Base-by-base conservation (phyloP, 2,888 invertebrate genomes). In the Deilephila porcellus region DNA sequence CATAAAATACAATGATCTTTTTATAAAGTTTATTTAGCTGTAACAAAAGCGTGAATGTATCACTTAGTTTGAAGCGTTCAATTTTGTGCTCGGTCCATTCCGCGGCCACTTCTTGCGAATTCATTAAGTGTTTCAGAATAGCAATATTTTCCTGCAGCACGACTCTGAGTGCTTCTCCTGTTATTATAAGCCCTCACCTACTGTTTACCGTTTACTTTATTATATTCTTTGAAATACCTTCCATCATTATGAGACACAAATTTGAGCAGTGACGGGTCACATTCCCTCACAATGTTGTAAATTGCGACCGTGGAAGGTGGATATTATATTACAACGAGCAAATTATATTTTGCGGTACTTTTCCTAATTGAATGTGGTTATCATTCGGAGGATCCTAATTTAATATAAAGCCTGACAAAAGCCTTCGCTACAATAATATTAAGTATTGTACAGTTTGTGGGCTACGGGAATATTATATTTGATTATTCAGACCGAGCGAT, bases 341-440 rank as follows among this genome's bases (percentile, higher is more conserved):
- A 82, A 82, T 81, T 82, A 83, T 80, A 80, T 81, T 80, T 76
- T 71, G 74, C 71, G 76, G 76, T 81, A 81, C 79, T 82, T 81
- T 79, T 80, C 78, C 76, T 85, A 84, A 86, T 85, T 85, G 81
- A 82, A 83, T 76, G 76, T 78, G 77, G 76, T 78, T 78, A 81
- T 82, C 79, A 80, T 78, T 75, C 76, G 72, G 74, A 76, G 75
- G 78, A 78, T 76, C 77, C 74, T 79, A 81, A 81, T 80, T 77
- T 77, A 81, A 83, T 84, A 82, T 81, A 73, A 56, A 80, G 74
- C 73, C 78, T 75, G 67, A 76, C 76, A 72, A 70, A 77, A 71
- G 71, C 71, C 74, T 72, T 56, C 70, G 75, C 74, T 74, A 71
- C 71, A 72, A 80, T 78, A 80, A 74, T 76, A 74, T 34, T 34